Evolutionary conservation across 2,888 invertebrate species (phyloP), one percentile per base, ranked within the genome.

Genomic region (Pandemis corylana): DNA sequence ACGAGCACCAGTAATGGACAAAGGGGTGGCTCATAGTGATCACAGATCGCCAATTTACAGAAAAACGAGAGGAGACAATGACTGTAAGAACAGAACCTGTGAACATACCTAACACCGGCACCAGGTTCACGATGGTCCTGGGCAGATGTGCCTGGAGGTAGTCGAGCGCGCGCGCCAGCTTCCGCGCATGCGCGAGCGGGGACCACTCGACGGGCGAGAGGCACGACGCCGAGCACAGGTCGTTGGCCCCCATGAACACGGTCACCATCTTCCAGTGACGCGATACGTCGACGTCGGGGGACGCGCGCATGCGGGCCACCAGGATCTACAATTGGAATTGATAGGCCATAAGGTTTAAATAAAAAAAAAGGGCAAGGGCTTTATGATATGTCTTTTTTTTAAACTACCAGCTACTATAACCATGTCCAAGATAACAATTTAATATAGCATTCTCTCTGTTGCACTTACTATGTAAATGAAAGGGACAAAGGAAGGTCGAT

Each of bases 251-350:
- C 78, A 97, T 96, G 86, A 97, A 96, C 66, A 97, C 93, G 0
- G 97, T 97, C 67, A 97, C 90, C 95, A 97, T 96, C 95, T 97
- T 97, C 97, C 97, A 97, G 80, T 97, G 96, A 12, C 93, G 94
- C 1, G 90, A 85, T 51, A 96, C 89, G 84, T 97, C 94, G 73
- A 97, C 95, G 67, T 93, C 95, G 0, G 94, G 93, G 68, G 96
- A 95, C 5, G 91, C 92, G 76, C 94, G 95, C 88, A 97, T 96
- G 72, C 96, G 95, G 15, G 94, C 95, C 15, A 97, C 96, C 62
- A 97, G 90, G 72, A 96, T 95, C 95, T 95, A 85, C 13, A 65
- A 56, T 13, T 59, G 2, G 12, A 10, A 5, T 20, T 28, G 28
- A 0, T 36, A 36, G 28, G 28, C 28, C 28, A 36, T 36, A 4